Evolutionary conservation across 2,113 vertebrate species (phyloP).

Genomic region (Psammodynastes pulverulentus): DNA sequence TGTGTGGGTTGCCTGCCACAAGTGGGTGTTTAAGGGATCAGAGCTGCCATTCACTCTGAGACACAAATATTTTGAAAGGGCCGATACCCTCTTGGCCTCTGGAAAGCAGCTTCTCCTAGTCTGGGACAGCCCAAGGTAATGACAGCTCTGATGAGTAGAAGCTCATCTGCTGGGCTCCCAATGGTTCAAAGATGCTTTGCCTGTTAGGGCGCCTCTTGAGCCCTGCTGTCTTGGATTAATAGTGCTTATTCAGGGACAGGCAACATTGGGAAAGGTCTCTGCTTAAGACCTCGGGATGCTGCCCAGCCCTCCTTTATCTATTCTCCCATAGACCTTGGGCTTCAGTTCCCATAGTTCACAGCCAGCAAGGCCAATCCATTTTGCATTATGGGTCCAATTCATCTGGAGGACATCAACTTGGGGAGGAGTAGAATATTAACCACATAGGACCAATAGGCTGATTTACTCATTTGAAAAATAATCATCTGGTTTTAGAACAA

Average conservation of each 20-base stretch:
- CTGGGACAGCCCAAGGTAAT: conserved; percentile 1
- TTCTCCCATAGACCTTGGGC: not conserved
- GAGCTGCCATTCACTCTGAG: not conserved
- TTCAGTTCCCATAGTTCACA: not conserved
- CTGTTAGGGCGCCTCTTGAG: not conserved
- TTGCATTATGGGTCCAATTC: not conserved
- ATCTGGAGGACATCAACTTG: not conserved
- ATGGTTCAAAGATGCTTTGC: not conserved
- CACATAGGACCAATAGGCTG: not conserved
- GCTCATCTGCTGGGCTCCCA: not conserved
- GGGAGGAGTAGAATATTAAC: not conserved
- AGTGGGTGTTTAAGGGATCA: conserved; percentile 18
- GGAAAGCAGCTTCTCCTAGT: not conserved
- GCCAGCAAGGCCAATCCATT: not conserved
- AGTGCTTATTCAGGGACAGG: not conserved
- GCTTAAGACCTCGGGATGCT: not conserved
- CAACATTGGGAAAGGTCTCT: not conserved
- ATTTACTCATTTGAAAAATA: not conserved
- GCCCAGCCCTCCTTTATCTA: no score
- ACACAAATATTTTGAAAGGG: conserved; percentile 23
- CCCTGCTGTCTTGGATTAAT: not conserved
- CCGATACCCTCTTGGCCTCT: conserved; percentile 29
- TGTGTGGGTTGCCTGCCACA: not conserved
- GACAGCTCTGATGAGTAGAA: not conserved
- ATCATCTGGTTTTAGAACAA: not conserved